These are phyloP conservation scores for Pararge aegeria DNA, from an alignment of 1,140 invertebrate species.

Conservation along the genomic window DNA sequence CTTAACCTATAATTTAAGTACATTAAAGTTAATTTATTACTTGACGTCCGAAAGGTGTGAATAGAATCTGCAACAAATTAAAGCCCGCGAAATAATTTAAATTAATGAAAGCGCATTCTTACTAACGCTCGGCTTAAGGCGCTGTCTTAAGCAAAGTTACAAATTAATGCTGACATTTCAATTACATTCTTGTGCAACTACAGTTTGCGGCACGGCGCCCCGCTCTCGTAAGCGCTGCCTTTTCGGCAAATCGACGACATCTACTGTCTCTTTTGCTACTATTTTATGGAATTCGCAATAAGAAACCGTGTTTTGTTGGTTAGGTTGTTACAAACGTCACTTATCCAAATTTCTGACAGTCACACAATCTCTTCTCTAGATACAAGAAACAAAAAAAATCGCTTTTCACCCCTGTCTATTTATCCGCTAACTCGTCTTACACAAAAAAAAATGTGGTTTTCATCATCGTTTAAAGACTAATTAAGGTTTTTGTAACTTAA, in stretches of 20 bases:
- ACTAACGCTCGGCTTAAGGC: slow-evolving; percentile 46
- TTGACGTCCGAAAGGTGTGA: slow-evolving; percentile 29
- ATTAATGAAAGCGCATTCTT: slow-evolving; percentile 67
- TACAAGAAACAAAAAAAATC: too few species aligned
- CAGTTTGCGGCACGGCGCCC: slow-evolving; percentile 48
- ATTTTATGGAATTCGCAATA: slow-evolving; percentile 15
- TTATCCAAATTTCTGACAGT: too few species aligned
- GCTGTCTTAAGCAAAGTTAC: slow-evolving; percentile 62
- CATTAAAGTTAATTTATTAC: slow-evolving; percentile 6
- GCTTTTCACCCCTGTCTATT: too few species aligned
- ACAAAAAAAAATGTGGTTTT: too few species aligned
- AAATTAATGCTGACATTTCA: slow-evolving; percentile 75
- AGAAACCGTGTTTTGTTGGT: not conserved
- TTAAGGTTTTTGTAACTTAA: too few species aligned
- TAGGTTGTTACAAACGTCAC: not conserved
- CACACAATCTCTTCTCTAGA: too few species aligned
- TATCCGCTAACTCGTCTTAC: too few species aligned
- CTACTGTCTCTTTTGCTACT: slow-evolving; percentile 14
- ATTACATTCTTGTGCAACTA: slow-evolving; percentile 77
- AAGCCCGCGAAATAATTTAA: slow-evolving; percentile 63
- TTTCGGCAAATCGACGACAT: slow-evolving; percentile 16
- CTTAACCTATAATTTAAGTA: not conserved
- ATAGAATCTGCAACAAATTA: slow-evolving; percentile 62
- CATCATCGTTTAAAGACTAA: too few species aligned
- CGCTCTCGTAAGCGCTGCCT: slow-evolving; percentile 19